Base-by-base conservation (phyloP, 2,797 vertebrate genomes). In the Setipinna tenuifilis region DNA sequence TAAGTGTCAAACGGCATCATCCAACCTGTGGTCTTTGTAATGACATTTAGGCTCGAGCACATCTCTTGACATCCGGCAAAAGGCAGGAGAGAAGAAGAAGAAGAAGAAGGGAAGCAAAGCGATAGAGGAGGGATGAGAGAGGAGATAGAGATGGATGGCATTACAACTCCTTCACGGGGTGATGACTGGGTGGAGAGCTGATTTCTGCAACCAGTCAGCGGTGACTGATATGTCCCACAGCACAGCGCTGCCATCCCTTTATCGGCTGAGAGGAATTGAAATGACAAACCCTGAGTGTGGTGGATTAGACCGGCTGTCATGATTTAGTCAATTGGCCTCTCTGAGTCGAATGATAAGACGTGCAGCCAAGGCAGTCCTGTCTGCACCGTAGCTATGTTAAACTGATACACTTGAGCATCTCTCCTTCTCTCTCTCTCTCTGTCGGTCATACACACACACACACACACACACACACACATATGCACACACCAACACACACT, bases 301-400 rank as follows among this genome's bases (percentile, higher is more conserved):
- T 81, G 86, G 85, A 86, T 89, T 82, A 86, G 82, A 83, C 83
- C 71, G 48, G 62, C 62, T 84, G 82, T 84, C 85, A 83, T 82
- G 81, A 89, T 86, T 82, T 83, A 86, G 85, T 85, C 85, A 87
- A 83, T 78, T 80, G 75, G 58, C 75, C 82, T 62, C 83, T 80
- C 85, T 44, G 83, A 83, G 84, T 78, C 25, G 35, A 85, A 54
- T 68, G 87, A 88, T 86, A 85, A 88, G 85, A 62, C 28, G 14
- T 23, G 19, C 21, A 68, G 71, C 58, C 28, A 71, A 82, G 61
- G 81, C 81, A 31, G 54, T 86, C 46, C 82, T 78, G 84, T 62
- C 86, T 83, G 68, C n/a, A 35, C 75, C 82, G 61, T 59, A n/a
- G n/a, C n/a, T n/a, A 50, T 62, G 82, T 75, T 81, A 71, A 14